Evolutionary conservation across 2,113 vertebrate species (phyloP).

Genomic region (Ctenodactylus gundi): DNA sequence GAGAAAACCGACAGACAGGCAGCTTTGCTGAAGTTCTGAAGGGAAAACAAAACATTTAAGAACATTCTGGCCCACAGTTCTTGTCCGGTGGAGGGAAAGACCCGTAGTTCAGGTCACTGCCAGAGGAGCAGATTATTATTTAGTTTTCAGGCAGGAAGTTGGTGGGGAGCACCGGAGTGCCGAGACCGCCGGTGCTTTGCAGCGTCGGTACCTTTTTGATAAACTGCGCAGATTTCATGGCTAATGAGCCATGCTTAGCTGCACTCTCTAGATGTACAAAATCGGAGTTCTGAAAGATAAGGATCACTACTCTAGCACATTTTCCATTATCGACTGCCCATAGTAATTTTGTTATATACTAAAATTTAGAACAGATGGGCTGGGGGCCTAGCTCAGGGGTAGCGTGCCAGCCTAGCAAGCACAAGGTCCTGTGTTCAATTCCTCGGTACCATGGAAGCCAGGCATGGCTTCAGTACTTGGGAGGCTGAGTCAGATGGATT

Average conservation of each 20-base stretch:
- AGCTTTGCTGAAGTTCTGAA: constrained; percentile 40
- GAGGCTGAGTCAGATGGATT: too few relatives aligned
- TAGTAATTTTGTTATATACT: constrained; percentile 42
- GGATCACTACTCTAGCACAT: constrained; percentile 29
- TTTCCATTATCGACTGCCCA: constrained; percentile 37
- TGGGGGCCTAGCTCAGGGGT: too few relatives aligned
- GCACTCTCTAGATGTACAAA: constrained; percentile 61
- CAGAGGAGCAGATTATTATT: constrained; percentile 44
- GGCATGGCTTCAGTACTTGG: too few relatives aligned
- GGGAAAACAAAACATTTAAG: constrained; percentile 41
- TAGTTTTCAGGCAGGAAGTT: background rate
- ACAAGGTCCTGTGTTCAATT: too few relatives aligned
- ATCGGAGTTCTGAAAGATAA: constrained; percentile 25
- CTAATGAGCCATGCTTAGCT: constrained; percentile 70
- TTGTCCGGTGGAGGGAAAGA: constrained; percentile 46
- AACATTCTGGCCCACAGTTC: background rate
- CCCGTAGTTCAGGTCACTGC: background rate
- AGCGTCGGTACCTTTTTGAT: constrained; percentile 65
- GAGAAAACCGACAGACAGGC: constrained; percentile 44
- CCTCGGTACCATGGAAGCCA: too few relatives aligned
- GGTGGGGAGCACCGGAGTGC: constrained; percentile 24
- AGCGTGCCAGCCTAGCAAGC: too few relatives aligned
- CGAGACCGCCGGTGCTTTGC: constrained; percentile 30
- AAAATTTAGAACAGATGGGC: constrained; percentile 56
- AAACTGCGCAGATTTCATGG: constrained; percentile 62